Conservation (phyloP, 2,113 vertebrate species). For the Callionymus lyra region DNA sequence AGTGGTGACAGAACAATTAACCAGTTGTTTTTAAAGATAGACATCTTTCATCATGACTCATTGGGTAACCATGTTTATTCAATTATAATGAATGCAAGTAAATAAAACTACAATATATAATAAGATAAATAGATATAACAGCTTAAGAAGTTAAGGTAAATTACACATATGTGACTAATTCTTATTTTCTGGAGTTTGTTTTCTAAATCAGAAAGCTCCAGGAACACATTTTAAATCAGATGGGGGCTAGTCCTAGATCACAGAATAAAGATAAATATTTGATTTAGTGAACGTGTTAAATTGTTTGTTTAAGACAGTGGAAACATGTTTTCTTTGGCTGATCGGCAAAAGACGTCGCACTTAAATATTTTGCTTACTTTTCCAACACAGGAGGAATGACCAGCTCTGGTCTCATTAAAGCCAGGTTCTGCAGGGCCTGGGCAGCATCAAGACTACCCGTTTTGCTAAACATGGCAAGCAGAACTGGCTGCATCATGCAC, state of each 20-base stretch:
- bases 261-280: too few relatives aligned
- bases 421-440: conserved; percentile 93
- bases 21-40: conserved; percentile 11
- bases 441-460: conserved; percentile 95
- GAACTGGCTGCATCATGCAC: conserved; percentile 94
- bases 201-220: too few relatives aligned
- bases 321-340: neutral
- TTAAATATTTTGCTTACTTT: conserved; percentile 79
- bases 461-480: conserved; percentile 98
- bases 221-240: too few relatives aligned
- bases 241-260: too few relatives aligned
- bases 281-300: neutral
- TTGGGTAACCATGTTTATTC: too few relatives aligned
- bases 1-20: conserved; percentile 17
- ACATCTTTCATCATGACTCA: too few relatives aligned
- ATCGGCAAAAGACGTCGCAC: neutral
- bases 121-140: too few relatives aligned
- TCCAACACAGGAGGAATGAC: conserved; percentile 97
- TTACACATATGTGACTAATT: too few relatives aligned
- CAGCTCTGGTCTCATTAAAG: conserved; percentile 91
- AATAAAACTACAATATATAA: too few relatives aligned
- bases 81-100: too few relatives aligned
- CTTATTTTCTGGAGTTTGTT: too few relatives aligned
- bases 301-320: neutral
- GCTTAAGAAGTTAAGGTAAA: too few relatives aligned